Evolutionary conservation across 2,888 invertebrate species (phyloP), one percentile per base, ranked within the genome.

Genomic region (Tenthredo livida): DNA sequence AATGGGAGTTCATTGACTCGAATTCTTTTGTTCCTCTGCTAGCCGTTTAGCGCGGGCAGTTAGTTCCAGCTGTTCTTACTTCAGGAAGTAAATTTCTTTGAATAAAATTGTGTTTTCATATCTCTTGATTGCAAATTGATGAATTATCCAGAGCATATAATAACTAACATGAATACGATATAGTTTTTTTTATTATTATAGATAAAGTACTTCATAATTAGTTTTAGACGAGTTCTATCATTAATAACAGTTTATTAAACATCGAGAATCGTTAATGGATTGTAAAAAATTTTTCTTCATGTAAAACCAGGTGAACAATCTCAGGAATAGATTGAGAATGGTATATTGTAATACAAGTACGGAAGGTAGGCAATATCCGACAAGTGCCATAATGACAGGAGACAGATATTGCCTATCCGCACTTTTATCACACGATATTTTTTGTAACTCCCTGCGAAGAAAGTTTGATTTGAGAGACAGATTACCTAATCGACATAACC

Each of bases 11-110:
- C 75, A 47, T 43, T 47, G 75, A 75, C 43, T 47, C 40, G 15
- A 25, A 75, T 40, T 7, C 75, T 72, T 75, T 75, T 75, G 75
- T 75, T 75, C 47, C 25, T 47, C 37, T 37, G 47, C 75, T 75
- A 75, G 25, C 75, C 75, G 75, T 75, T 75, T 75, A 75, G 75
- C 75, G 75, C 29, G 47, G 47, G 75, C 25, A 47, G 47, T 75
- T 75, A 75, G 43, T 75, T 75, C 75, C 75, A 75, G 75, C 75
- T 75, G 75, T 43, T 75, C 37, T 12, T 47, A 47, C 47, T 75
- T 47, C 75, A 47, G 21, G 33, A 75, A 75, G 43, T 75, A 75
- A 75, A 47, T 75, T 75, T 75, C 43, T 21, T 15, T 47, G 43
- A 25, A 47, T 75, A 47, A 75, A 47, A 12, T 47, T 21, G 12